These are phyloP conservation scores for Hypena proboscidalis DNA, from an alignment of 2,888 invertebrate genomes.

Conservation along the genomic window DNA sequence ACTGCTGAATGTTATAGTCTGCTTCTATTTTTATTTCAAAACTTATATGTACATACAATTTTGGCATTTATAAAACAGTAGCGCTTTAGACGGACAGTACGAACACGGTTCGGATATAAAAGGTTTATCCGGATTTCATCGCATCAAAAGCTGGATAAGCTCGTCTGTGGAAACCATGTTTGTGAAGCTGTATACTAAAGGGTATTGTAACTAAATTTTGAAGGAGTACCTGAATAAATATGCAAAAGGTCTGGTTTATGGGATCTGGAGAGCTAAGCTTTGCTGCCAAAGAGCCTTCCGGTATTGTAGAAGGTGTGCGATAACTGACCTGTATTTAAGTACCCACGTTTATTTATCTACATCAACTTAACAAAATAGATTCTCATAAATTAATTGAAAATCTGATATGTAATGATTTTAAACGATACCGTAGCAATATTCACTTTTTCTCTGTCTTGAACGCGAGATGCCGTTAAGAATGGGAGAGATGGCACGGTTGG, in stretches of 20 bases:
- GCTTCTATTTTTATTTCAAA: too few relatives aligned
- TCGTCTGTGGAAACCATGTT: conserved; percentile 60
- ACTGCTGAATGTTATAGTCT: too few relatives aligned
- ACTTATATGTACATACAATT: too few relatives aligned
- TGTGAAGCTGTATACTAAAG: conserved; percentile 38
- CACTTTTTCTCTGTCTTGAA: too few relatives aligned
- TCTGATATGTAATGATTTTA: too few relatives aligned
- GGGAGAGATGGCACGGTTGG: too few relatives aligned
- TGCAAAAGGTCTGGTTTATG: conserved; percentile 27
- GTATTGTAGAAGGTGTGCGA: conserved; percentile 15
- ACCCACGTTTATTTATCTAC: conserved; percentile 19
- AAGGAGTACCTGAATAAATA: conserved; percentile 32
- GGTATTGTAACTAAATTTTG: conserved; percentile 37
- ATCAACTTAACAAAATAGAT: too few relatives aligned
- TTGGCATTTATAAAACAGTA: too few relatives aligned
- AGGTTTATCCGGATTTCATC: conserved; percentile 59
- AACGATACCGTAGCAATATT: too few relatives aligned
- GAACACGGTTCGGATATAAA: conserved; percentile 34
- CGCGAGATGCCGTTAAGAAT: too few relatives aligned
- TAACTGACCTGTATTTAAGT: conserved; percentile 26
- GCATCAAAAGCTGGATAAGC: conserved; percentile 61
- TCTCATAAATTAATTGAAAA: too few relatives aligned
- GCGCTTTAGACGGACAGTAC: conserved; percentile 40
- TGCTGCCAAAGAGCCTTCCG: conserved; percentile 29
- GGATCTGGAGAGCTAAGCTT: conserved; percentile 13